Conservation (phyloP, 2,888 invertebrate genomes). For the Diarsia brunnea region DNA sequence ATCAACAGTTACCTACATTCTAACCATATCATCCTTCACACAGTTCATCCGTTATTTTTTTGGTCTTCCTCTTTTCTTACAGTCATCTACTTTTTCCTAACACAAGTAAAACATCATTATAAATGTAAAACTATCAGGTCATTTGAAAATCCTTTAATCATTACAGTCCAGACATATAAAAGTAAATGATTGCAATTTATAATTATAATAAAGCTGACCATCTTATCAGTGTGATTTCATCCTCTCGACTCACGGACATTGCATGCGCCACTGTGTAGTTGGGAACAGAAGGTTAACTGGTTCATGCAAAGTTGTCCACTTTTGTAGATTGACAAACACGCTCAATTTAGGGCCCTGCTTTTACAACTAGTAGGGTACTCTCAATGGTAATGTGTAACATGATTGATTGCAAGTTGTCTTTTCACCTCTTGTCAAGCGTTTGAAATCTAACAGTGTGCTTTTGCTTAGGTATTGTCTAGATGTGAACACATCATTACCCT, state of each 20-base stretch:
- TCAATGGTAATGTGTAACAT: not conserved
- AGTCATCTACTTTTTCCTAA: too few species aligned
- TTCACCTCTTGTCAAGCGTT: not conserved
- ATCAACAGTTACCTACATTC: too few species aligned
- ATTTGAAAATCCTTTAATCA: not conserved
- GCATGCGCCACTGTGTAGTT: slow-evolving; percentile 32
- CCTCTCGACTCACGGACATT: slow-evolving; percentile 52
- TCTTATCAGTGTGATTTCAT: slow-evolving; percentile 67
- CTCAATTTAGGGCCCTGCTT: not conserved
- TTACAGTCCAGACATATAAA: not conserved
- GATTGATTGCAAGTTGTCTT: not conserved
- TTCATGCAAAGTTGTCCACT: not conserved
- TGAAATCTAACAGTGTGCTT: not conserved
- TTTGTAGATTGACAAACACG: not conserved
- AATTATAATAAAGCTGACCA: slow-evolving; percentile 59
- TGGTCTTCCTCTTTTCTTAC: too few species aligned
- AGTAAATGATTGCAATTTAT: slow-evolving; percentile 31
- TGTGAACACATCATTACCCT: too few species aligned
- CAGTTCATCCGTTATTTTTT: too few species aligned
- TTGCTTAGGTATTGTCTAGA: not conserved
- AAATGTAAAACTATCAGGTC: not conserved
- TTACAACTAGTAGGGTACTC: not conserved
- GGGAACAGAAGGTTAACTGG: slow-evolving; percentile 23
- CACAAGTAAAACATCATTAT: not conserved
- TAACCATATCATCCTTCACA: too few species aligned